These are phyloP conservation scores for Timandra comae DNA, from an alignment of 2,888 invertebrate genomes.

Conservation along the genomic window DNA sequence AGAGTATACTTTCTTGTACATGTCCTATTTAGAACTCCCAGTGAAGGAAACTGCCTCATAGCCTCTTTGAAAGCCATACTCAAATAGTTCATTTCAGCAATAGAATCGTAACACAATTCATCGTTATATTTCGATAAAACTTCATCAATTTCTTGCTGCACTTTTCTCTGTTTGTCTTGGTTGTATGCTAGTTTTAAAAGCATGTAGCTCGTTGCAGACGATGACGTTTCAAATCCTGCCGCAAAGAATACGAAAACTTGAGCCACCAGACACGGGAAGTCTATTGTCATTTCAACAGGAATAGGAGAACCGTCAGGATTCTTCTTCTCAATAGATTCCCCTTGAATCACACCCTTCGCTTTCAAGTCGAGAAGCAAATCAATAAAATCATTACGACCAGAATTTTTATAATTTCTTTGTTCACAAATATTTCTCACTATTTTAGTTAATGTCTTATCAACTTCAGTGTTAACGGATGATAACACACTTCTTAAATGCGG, in stretches of 20 bases:
- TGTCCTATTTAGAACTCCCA: constrained; percentile 39
- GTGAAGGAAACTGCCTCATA: constrained; percentile 44
- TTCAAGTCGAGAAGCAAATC: constrained; percentile 42
- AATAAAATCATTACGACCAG: constrained; percentile 44
- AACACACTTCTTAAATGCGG: constrained; percentile 32
- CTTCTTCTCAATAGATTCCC: constrained; percentile 43
- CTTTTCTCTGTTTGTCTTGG: constrained; percentile 45
- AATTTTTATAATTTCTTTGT: constrained; percentile 43
- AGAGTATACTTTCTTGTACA: constrained; percentile 39
- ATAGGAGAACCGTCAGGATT: constrained; percentile 38
- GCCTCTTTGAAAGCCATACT: constrained; percentile 47
- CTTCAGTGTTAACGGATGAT: constrained; percentile 15
- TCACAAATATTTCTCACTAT: constrained; percentile 36
- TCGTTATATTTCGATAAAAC: constrained; percentile 41
- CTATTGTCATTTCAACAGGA: constrained; percentile 39
- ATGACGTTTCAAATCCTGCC: constrained; percentile 68
- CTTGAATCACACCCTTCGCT: constrained; percentile 39
- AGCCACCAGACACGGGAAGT: constrained; percentile 34
- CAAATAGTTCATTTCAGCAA: constrained; percentile 41
- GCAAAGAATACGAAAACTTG: constrained; percentile 54
- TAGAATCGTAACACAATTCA: constrained; percentile 47
- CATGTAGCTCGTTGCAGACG: constrained; percentile 52
- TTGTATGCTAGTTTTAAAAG: constrained; percentile 55
- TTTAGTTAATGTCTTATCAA: constrained; percentile 24
- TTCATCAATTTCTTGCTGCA: constrained; percentile 50